Evolutionary conservation across 2,797 vertebrate species (phyloP).

Genomic region (Scyliorhinus canicula): DNA sequence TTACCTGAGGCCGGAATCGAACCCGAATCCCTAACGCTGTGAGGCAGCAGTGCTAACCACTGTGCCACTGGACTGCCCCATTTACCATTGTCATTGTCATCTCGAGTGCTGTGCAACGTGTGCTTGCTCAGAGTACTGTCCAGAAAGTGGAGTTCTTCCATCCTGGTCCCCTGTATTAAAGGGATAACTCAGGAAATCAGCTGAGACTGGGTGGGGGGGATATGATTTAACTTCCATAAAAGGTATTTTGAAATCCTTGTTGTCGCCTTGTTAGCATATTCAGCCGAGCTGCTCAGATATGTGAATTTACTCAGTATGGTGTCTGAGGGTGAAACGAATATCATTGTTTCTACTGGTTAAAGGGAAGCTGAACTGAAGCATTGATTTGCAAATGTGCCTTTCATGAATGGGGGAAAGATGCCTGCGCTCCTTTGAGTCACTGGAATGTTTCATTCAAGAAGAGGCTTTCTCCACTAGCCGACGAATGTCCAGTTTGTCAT

Average conservation of each 20-base stretch:
- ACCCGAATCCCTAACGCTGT: no score
- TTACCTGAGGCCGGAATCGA: no score
- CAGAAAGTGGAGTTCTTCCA: not conserved
- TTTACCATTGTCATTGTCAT: not conserved
- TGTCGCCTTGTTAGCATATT: not conserved
- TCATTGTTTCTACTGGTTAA: not conserved
- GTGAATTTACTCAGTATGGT: not conserved
- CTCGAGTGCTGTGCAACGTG: not conserved
- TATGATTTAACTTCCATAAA: no score
- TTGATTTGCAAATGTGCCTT: slow-evolving; percentile 17
- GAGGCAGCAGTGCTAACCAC: no score
- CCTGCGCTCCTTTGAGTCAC: not conserved
- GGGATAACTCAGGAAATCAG: not conserved
- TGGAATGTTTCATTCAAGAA: not conserved
- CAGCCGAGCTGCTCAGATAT: not conserved
- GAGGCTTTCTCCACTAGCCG: not conserved
- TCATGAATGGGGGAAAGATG: not conserved
- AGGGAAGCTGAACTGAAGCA: not conserved
- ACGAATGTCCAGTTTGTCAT: not conserved
- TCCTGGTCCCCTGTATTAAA: no score
- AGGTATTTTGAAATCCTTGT: not conserved
- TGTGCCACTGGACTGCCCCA: no score
- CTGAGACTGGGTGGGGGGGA: not conserved
- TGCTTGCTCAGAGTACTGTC: not conserved
- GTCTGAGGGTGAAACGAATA: not conserved